Evolutionary conservation across 2,888 invertebrate genomes (phyloP).

Genomic region (Sturmia bella): DNA sequence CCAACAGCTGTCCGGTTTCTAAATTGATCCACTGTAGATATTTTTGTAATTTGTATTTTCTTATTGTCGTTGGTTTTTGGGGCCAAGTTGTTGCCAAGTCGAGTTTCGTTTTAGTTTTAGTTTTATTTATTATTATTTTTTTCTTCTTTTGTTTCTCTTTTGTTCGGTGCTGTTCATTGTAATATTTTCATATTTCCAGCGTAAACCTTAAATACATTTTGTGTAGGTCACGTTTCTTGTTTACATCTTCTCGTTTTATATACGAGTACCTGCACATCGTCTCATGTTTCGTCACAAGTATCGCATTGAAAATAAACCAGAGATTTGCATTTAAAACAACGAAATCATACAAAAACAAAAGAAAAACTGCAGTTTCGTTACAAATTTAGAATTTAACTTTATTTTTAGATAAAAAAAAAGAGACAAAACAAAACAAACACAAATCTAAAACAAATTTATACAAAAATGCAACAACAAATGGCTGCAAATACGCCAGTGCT

Average conservation of each 20-base stretch:
- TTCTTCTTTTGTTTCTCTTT: neutral
- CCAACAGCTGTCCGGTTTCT: too few species aligned
- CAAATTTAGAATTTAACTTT: conserved; percentile 4
- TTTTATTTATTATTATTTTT: too few species aligned
- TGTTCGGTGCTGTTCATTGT: conserved; percentile 20
- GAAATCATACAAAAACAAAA: neutral
- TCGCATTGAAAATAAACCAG: conserved; percentile 28
- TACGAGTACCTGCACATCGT: conserved; percentile 19
- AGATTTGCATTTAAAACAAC: conserved; percentile 16
- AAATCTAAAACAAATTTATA: too few species aligned
- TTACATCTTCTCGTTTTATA: conserved; percentile 25
- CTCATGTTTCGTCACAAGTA: conserved; percentile 45
- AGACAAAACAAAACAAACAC: neutral
- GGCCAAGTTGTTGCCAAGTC: conserved; percentile 41
- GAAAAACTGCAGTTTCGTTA: neutral
- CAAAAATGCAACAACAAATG: too few species aligned
- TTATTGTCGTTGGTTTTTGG: conserved; percentile 16
- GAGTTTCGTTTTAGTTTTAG: conserved; percentile 20
- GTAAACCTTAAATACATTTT: conserved; percentile 49
- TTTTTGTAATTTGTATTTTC: too few species aligned
- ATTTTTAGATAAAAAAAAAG: neutral
- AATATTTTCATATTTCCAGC: conserved; percentile 30
- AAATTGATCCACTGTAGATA: too few species aligned
- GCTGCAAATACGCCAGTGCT: too few species aligned
- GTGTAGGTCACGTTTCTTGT: conserved; percentile 54